Evolutionary conservation across 2,888 invertebrate genomes (phyloP).

Genomic region (Acrobasis repandana): DNA sequence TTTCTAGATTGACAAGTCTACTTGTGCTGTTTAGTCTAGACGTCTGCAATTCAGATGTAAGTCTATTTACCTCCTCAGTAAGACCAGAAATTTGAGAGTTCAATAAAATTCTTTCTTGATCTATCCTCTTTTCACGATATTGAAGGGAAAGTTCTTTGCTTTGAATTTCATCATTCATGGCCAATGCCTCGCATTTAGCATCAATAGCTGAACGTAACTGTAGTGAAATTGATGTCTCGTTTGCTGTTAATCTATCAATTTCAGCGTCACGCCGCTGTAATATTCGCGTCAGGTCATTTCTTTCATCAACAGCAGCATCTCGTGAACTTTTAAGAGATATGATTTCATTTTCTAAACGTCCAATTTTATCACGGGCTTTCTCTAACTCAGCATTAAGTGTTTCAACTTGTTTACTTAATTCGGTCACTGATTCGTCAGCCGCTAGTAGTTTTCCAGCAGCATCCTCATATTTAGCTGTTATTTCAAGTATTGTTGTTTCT

Average conservation of each 20-base stretch:
- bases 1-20: constrained; percentile 86
- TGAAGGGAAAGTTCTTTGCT: constrained; percentile 90
- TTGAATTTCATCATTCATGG: constrained; percentile 90
- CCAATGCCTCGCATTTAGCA: constrained; percentile 92
- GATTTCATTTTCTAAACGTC: constrained; percentile 85
- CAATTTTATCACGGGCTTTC: constrained; percentile 85
- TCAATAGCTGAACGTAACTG: constrained; percentile 89
- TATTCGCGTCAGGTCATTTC: constrained; percentile 88
- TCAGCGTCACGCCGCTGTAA: constrained; percentile 88
- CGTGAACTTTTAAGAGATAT: constrained; percentile 86
- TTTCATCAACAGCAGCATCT: constrained; percentile 88
- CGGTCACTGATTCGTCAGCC: constrained; percentile 84
- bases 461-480: constrained; percentile 85
- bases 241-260: constrained; percentile 87
- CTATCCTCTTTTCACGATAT: constrained; percentile 91
- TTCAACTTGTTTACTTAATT: constrained; percentile 85
- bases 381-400: constrained; percentile 84
- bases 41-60: constrained; percentile 90
- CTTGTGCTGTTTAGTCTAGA: constrained; percentile 87
- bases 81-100: constrained; percentile 90
- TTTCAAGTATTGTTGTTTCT: constrained; percentile 79
- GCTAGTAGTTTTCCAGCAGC: constrained; percentile 84
- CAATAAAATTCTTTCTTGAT: constrained; percentile 90
- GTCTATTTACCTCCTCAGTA: constrained; percentile 89
- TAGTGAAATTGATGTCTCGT: constrained; percentile 86